These are phyloP conservation scores for Elephas maximus DNA, from an alignment of 2,113 vertebrate genomes.

Conservation along the genomic window DNA sequence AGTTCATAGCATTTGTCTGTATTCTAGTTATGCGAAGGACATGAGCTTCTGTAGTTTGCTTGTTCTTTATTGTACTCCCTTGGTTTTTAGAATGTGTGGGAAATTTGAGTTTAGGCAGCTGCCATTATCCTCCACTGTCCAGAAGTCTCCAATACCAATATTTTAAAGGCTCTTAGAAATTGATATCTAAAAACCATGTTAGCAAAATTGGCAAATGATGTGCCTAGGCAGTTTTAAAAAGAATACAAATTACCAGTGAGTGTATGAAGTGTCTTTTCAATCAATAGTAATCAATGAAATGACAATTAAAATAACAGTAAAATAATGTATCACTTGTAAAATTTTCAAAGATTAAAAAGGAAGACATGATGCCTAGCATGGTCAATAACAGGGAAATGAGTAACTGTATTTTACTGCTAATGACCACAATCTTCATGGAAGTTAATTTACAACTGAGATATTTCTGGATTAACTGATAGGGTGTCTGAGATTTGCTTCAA, in stretches of 20 bases:
- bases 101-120: neutral
- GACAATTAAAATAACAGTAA: neutral
- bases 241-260: neutral
- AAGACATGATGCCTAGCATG: neutral
- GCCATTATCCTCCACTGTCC: neutral
- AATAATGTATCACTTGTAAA: neutral
- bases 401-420: neutral
- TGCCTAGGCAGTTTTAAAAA: neutral
- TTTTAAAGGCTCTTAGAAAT: neutral
- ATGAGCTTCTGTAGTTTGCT: too few species aligned
- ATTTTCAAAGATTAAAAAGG: neutral
- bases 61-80: neutral
- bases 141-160: neutral
- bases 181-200: neutral
- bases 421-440: neutral
- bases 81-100: neutral
- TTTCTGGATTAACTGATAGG: neutral
- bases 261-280: neutral
- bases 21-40: neutral
- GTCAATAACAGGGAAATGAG: neutral
- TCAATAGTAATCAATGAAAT: slow-evolving; percentile 4
- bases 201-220: neutral
- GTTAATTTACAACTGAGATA: neutral
- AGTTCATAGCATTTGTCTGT: too few species aligned
- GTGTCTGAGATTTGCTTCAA: neutral